Base-by-base conservation (phyloP, 2,888 invertebrate species). In the Aricia artaxerxes region DNA sequence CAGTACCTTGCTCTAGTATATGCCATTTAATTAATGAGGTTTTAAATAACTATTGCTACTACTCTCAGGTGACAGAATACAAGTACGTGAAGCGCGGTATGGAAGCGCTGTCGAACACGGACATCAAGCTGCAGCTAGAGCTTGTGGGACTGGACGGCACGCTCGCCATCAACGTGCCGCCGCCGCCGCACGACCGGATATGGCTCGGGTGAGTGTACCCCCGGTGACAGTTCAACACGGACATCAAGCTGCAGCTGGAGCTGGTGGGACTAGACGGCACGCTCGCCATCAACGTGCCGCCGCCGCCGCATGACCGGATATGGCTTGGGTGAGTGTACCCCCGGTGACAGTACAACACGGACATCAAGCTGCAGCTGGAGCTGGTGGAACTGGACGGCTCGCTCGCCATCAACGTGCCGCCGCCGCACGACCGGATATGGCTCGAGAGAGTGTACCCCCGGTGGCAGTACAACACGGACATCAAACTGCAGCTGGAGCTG, bases 391-490 rank as follows among this genome's bases (percentile, higher is more conserved):
- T 98, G 72, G 96, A 96, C 82, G 99, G 99, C 1, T 96, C 96
- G 44, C 92, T 99, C 80, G 96, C 97, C 4, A 84, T 98, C 80
- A 98, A 98, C 89, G 95, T 98, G 84, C 98, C 99, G 16, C 97
- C 98, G 64, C 98, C 98, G 0, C 96, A 97, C 82, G 98, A 99
- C 90, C 94, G 99, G 80, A 86, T 99, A n/a, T 99, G 99, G 99
- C 96, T 98, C 84, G 98, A 98, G 94, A 94, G 79, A 85, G 78
- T 57, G 53, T 57, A 3, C 13, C 44, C 9, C 44, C 7, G 44
- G 44, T 44, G 53, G 3, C 53, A 24, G 24, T 24, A 24, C 24
- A 98, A 98, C 87, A 98, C 98, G 0, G 97, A 97, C 82, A 96
- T 99, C 79, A 96, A 97, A 83, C 94, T 99, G 82, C 97, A 97